phyloP scores from a whole-genome alignment of 2,113 vertebrate species.

The Coregonus clupeaformis region DNA sequence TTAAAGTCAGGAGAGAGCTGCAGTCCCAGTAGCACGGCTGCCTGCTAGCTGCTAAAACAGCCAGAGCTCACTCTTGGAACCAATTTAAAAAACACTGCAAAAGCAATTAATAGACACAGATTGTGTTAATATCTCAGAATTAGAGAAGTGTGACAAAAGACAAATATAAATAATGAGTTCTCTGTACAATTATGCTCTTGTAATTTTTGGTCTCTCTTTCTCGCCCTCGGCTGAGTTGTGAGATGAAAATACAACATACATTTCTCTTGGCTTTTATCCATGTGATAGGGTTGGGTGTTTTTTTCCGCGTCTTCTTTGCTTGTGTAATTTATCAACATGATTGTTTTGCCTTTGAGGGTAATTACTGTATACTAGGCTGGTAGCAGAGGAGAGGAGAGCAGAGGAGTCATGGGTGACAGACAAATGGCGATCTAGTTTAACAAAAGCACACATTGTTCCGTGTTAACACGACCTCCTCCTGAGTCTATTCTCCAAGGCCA shows the following conservation, averaged over 20 bases:
- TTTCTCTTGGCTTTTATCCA: constrained; percentile 72
- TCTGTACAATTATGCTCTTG: constrained; percentile 99
- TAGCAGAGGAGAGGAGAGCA: constrained; percentile 51
- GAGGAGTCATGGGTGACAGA: constrained; percentile 71
- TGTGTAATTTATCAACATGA: constrained; percentile 77
- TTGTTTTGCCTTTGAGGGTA: constrained; percentile 68
- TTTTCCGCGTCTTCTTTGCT: constrained; percentile 41
- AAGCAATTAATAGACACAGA: constrained; percentile 99
- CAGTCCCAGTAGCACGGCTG: constrained; percentile 84
- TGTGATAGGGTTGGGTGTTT: constrained; percentile 65
- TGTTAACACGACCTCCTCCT: constrained; percentile 40
- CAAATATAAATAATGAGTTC: constrained; percentile 99
- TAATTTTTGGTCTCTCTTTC: constrained; percentile 79
- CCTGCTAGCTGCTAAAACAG: constrained; percentile 92
- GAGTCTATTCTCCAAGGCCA: constrained; percentile 2
- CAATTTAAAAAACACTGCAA: constrained; percentile 96
- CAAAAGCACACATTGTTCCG: constrained; percentile 64
- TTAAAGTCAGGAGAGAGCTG: constrained; percentile 77
- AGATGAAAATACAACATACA: constrained; percentile 87
- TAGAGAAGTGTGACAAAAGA: constrained; percentile 99
- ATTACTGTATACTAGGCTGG: constrained; percentile 2
- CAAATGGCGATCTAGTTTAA: constrained; percentile 73
- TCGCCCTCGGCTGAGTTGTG: constrained; percentile 76
- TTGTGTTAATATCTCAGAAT: constrained; percentile 99
- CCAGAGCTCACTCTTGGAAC: constrained; percentile 93